Evolutionary conservation across 2,888 invertebrate genomes (phyloP), one percentile per base, ranked within the genome.

Genomic region (Leptogaster cylindrica): DNA sequence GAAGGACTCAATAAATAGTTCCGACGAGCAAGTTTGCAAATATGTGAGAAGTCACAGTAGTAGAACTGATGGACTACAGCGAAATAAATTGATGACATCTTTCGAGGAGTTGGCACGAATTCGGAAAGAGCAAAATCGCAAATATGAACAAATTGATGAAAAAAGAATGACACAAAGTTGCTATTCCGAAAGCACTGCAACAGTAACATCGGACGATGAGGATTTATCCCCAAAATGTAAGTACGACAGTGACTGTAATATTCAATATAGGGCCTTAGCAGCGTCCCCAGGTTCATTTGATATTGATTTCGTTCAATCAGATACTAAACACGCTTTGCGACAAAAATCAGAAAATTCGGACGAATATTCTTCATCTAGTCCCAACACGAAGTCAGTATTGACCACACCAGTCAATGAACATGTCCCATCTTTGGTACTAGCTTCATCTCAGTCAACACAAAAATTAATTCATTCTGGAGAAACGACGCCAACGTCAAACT

Each of bases 311-410:
- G 36, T 69, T 65, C 67, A 69, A 67, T 58, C 67, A 64, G 66
- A 63, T 44, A 18, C 50, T n/a, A 61, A 50, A 8, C 55, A 67
- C 31, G 64, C 64, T 58, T 63, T 66, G 63, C 67, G 61, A 25
- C 67, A 70, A 52, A 70, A 65, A 39, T 67, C 67, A 61, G 70
- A 70, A 46, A 68, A 70, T 65, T 72, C 72, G 48, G 72, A 72
- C 63, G 71, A 71, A 67, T 70, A 70, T 51, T 73, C 73, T 61
- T 70, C 72, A 33, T 71, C 71, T 71, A 72, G 72, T 71, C 71
- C 71, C 39, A 69, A 70, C 65, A 65, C 66, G 33, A 71, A 71
- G 66, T 73, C 73, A 52, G 66, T 71, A 39, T 67, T 71, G 65
- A 71, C 70, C 14, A 72, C 73, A 36, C 72, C 72, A 64, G 70